These are phyloP conservation scores for Meles meles DNA, from an alignment of 2,113 vertebrate species.

Conservation along the genomic window DNA sequence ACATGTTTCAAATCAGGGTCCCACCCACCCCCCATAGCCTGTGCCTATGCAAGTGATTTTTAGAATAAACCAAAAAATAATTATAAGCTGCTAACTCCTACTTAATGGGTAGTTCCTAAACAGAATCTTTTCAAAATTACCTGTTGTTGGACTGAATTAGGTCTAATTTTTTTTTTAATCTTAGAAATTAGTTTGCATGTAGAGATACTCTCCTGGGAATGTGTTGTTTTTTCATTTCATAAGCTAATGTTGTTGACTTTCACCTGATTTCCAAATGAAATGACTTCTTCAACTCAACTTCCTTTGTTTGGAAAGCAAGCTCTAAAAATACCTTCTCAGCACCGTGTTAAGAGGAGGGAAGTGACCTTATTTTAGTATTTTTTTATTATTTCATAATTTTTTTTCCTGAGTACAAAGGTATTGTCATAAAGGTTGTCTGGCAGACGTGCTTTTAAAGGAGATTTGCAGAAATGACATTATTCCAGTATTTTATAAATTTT, in stretches of 20 bases:
- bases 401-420: neutral
- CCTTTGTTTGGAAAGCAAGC: slow-evolving; percentile 51
- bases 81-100: neutral
- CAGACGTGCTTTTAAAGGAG: neutral
- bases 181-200: neutral
- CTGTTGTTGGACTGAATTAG: slow-evolving; percentile 29
- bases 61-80: slow-evolving; percentile 32
- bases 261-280: slow-evolving; percentile 38
- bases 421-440: neutral
- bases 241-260: neutral
- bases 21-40: neutral
- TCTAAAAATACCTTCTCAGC: slow-evolving; percentile 18
- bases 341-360: neutral
- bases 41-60: slow-evolving; percentile 21
- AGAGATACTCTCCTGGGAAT: neutral
- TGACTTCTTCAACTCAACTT: slow-evolving; percentile 1
- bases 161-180: neutral
- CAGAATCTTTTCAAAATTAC: slow-evolving; percentile 28
- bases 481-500: slow-evolving; percentile 8
- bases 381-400: slow-evolving; percentile 29
- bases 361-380: neutral
- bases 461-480: slow-evolving; percentile 11
- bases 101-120: neutral
- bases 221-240: neutral
- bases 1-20: slow-evolving; percentile 11